phyloP scores from a whole-genome alignment of 2,113 vertebrate genomes.

The Thalassarche chlororhynchos region DNA sequence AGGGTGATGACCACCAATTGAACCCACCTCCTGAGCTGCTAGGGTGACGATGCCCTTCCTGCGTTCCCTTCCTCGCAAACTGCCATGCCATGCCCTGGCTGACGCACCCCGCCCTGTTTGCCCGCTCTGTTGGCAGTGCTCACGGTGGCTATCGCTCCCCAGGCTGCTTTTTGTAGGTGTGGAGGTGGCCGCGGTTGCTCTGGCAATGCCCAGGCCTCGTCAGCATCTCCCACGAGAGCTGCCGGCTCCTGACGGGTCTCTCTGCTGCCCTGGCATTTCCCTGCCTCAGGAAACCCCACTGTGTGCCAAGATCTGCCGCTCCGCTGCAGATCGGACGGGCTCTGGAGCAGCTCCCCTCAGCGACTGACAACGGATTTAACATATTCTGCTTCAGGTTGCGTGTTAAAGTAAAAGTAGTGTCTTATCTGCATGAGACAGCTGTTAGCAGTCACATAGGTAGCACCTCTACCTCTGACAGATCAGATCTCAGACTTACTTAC shows the following conservation, averaged over 20 bases:
- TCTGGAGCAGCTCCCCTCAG: not conserved
- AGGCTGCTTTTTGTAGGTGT: not conserved
- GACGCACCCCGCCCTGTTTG: not conserved
- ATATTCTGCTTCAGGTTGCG: not conserved
- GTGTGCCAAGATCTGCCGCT: not conserved
- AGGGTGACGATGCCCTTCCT: not conserved
- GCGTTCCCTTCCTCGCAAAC: accelerated
- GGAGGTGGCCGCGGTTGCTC: not conserved
- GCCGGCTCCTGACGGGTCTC: not conserved
- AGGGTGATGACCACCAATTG: not conserved
- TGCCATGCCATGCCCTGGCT: not conserved
- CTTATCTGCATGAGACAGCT: not conserved
- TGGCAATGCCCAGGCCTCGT: not conserved
- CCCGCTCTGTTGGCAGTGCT: not conserved
- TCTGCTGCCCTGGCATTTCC: not conserved
- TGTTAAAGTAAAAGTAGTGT: not conserved
- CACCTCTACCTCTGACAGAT: not conserved
- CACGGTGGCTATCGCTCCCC: not conserved
- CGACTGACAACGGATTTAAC: not conserved
- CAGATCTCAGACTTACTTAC: not conserved
- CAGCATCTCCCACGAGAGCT: not conserved
- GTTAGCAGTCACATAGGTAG: not conserved
- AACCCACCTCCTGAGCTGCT: not conserved
- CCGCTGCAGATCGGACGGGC: accelerated
- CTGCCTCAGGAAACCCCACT: not conserved